Evolutionary conservation across 2,113 vertebrate species (phyloP).

Genomic region (Anguilla japonica): DNA sequence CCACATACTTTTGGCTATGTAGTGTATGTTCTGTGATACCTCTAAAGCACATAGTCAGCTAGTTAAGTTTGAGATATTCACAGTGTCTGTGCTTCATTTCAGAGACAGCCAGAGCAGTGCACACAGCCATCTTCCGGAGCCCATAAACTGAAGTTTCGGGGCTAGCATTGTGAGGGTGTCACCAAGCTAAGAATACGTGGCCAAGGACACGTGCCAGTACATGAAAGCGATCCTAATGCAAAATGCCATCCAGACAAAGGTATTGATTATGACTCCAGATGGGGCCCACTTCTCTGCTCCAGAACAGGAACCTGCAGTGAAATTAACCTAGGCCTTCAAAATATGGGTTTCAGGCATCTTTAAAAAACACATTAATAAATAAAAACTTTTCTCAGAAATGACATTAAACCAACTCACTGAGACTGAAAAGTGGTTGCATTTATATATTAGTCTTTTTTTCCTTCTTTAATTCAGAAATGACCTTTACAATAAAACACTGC

Average conservation of each 20-base stretch:
- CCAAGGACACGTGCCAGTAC: neutral
- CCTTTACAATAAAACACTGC: neutral
- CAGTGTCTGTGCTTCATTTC: neutral
- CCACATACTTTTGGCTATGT: too few species aligned
- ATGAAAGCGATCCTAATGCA: slow-evolving; percentile 14
- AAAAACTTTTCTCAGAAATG: slow-evolving; percentile 24
- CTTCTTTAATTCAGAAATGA: neutral
- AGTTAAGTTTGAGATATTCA: neutral
- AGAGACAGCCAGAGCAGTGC: neutral
- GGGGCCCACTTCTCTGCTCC: slow-evolving; percentile 18
- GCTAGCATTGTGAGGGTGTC: neutral
- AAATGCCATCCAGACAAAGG: slow-evolving; percentile 6
- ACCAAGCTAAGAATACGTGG: neutral
- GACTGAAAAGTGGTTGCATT: neutral
- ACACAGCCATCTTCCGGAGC: neutral
- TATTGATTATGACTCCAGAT: slow-evolving; percentile 30
- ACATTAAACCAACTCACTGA: slow-evolving; percentile 10
- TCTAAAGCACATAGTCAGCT: neutral
- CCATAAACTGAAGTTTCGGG: neutral
- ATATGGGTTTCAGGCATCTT: slow-evolving; percentile 9
- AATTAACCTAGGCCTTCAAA: slow-evolving; percentile 29
- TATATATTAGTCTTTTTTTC: neutral
- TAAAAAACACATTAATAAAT: slow-evolving; percentile 20
- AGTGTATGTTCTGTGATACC: neutral
- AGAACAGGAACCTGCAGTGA: slow-evolving; percentile 21